phyloP scores from a whole-genome alignment of 2,113 vertebrate species.

The Antigone vipio region DNA sequence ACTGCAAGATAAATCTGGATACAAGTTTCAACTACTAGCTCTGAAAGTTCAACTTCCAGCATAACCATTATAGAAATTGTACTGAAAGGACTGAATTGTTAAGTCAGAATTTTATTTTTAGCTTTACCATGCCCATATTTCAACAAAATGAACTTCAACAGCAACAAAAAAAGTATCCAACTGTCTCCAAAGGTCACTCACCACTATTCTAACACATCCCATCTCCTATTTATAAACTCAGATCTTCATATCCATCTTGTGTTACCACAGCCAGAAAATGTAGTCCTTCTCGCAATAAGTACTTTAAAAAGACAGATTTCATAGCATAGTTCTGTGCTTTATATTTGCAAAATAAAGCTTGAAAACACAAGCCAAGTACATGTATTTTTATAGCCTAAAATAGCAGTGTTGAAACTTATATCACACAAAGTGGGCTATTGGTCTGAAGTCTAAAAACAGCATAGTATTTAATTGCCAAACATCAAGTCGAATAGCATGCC shows the following conservation, averaged over 20 bases:
- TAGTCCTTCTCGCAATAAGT: background rate
- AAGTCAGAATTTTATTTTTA: background rate
- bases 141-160: constrained; percentile 25
- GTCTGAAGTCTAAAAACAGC: background rate
- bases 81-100: background rate
- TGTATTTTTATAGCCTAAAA: background rate
- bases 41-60: background rate
- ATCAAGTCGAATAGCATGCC: background rate
- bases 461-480: background rate
- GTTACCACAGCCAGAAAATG: constrained; percentile 33
- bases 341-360: background rate
- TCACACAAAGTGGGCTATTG: background rate
- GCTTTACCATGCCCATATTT: background rate
- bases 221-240: constrained; percentile 55
- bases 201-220: constrained; percentile 38
- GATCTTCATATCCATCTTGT: constrained; percentile 38
- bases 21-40: background rate
- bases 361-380: background rate
- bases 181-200: constrained; percentile 58
- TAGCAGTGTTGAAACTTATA: background rate
- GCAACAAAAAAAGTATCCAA: constrained; percentile 27
- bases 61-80: background rate
- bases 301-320: background rate
- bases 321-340: background rate
- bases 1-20: background rate